A percentile compares a stretch with the other conserved stretches of the same genome.
phyloP scores from a whole-genome alignment of 2,888 invertebrate species.

The Anticlea derivata region DNA sequence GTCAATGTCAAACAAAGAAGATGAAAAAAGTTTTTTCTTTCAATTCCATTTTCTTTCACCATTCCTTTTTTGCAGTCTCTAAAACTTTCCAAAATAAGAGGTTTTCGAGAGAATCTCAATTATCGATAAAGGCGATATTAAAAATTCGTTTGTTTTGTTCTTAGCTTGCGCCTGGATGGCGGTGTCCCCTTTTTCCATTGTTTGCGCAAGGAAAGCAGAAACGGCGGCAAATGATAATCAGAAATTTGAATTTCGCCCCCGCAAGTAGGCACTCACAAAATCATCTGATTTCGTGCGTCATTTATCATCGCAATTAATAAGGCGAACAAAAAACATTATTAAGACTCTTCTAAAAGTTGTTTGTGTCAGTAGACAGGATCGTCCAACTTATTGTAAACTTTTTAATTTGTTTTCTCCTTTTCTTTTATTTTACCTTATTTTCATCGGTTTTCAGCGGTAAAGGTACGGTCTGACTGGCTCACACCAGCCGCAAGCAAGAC shows the following conservation, averaged over 20 bases:
- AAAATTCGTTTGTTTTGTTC: constrained; percentile 84
- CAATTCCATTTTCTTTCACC: constrained; percentile 80
- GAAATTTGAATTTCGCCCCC: constrained; percentile 79
- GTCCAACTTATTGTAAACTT: constrained; percentile 50
- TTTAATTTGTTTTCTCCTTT: constrained; percentile 37
- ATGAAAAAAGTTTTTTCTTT: constrained; percentile 82
- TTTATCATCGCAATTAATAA: constrained; percentile 78
- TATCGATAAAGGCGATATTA: constrained; percentile 84
- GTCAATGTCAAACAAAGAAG: constrained; percentile 84
- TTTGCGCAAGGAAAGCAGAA: constrained; percentile 77
- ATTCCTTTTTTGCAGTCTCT: constrained; percentile 80
- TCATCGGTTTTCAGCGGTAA: constrained; percentile 33
- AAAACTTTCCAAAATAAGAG: constrained; percentile 83
- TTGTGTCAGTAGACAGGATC: constrained; percentile 57
- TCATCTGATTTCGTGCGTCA: constrained; percentile 76
- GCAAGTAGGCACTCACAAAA: constrained; percentile 68
- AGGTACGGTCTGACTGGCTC: constrained; percentile 33
- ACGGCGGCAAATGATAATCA: constrained; percentile 77
- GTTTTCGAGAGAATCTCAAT: constrained; percentile 82
- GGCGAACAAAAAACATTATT: constrained; percentile 68
- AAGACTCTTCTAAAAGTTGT: constrained; percentile 54
- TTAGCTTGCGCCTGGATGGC: constrained; percentile 72
- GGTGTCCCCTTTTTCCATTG: constrained; percentile 78
- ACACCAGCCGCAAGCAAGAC: no score
- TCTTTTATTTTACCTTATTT: constrained; percentile 36